phyloP scores from a whole-genome alignment of 2,113 vertebrate species.

The Piprites chloris region DNA sequence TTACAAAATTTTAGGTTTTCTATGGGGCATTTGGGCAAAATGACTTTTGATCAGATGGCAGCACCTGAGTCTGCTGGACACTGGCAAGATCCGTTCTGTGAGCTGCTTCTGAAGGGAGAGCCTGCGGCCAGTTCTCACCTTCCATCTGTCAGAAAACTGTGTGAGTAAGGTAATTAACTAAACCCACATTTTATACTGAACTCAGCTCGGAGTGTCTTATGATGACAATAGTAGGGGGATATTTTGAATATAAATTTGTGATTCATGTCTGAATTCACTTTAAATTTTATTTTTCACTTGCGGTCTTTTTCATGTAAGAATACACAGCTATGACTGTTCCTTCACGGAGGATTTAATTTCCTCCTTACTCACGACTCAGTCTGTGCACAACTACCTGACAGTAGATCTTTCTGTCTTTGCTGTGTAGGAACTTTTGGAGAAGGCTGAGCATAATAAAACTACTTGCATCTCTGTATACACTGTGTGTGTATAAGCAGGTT shows the following conservation, averaged over 20 bases:
- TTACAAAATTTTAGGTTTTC: rapidly evolving
- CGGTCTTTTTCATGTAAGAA: background rate
- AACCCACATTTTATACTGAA: background rate
- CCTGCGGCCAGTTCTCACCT: background rate
- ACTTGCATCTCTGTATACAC: background rate
- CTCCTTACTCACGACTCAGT: background rate
- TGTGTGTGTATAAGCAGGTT: background rate
- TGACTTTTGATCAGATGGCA: background rate
- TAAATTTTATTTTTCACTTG: background rate
- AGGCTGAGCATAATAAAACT: background rate
- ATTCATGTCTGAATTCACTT: background rate
- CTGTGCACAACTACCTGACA: background rate
- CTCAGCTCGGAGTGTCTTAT: background rate
- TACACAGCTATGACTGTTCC: background rate
- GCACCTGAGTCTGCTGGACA: background rate
- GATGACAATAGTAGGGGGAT: background rate
- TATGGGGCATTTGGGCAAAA: background rate
- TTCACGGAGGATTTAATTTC: background rate
- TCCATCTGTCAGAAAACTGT: background rate
- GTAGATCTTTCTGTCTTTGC: background rate
- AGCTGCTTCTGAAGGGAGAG: background rate
- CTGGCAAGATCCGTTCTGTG: background rate
- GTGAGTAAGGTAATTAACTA: background rate
- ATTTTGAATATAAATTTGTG: background rate
- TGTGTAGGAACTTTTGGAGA: background rate